A percentile compares a stretch with the other conserved stretches of the same genome.
Conservation (phyloP, 2,888 invertebrate species). For the Rhingia campestris region DNA sequence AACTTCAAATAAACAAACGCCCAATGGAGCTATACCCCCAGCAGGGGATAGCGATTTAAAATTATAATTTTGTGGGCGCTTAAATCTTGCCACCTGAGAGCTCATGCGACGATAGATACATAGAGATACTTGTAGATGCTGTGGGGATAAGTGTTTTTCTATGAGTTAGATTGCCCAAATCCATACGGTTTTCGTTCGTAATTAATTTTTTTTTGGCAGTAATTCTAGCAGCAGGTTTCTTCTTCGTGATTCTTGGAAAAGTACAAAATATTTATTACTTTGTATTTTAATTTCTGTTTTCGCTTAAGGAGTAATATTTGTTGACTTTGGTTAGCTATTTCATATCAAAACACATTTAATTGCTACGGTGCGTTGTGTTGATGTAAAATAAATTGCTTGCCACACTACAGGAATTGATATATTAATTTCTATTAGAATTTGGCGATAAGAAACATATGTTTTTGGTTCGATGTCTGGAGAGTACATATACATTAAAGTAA, state of each 20-base stretch:
- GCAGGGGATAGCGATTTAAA: conserved; percentile 65
- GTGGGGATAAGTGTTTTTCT: not conserved
- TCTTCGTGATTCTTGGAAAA: conserved; percentile 14
- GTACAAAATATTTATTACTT: conserved; percentile 61
- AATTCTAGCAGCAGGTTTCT: conserved; percentile 44
- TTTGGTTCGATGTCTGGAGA: too few relatives aligned
- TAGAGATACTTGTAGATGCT: conserved; percentile 41
- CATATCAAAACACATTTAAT: conserved; percentile 59
- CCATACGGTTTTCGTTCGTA: conserved; percentile 30
- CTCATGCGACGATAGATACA: conserved; percentile 58
- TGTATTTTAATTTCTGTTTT: conserved; percentile 51
- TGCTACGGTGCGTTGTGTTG: conserved; percentile 30
- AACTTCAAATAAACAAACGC: conserved; percentile 68
- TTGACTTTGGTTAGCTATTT: conserved; percentile 52
- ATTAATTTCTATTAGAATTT: conserved; percentile 9
- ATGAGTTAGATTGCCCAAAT: conserved; percentile 21
- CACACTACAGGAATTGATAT: conserved; percentile 26
- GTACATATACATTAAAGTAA: too few relatives aligned
- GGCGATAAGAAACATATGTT: too few relatives aligned
- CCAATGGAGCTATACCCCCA: conserved; percentile 36
- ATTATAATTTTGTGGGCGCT: conserved; percentile 73
- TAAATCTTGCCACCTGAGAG: conserved; percentile 58
- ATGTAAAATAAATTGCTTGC: conserved; percentile 31
- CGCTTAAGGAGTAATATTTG: conserved; percentile 46
- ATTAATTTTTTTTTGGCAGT: conserved; percentile 68